Conservation (phyloP, 92 coral and sea anemone genomes). For the Ricordea florida region DNA sequence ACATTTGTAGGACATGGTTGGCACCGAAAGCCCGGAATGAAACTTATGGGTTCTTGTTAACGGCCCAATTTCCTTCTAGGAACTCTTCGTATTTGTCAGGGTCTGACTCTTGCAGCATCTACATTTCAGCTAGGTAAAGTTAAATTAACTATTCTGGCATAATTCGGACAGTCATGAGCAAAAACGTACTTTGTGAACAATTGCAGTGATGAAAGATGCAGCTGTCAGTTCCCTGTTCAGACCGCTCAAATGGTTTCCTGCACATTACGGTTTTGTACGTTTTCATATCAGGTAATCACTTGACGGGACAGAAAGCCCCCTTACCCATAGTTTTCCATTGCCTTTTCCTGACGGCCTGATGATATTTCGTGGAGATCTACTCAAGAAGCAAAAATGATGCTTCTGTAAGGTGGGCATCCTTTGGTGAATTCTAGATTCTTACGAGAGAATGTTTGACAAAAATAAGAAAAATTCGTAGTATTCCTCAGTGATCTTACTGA, state of each 20-base stretch:
- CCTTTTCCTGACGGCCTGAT: no score
- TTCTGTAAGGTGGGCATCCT: no score
- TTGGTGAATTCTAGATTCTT: no score
- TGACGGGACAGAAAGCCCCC: no score
- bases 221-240: constrained; percentile 62
- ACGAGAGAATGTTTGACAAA: no score
- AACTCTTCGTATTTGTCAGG: constrained; percentile 56
- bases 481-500: no score
- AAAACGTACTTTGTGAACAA: constrained; percentile 40
- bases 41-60: constrained; percentile 31
- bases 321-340: no score
- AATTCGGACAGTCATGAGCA: constrained; percentile 47
- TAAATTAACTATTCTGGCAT: constrained; percentile 65
- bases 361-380: no score
- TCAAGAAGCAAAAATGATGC: no score
- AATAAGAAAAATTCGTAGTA: no score
- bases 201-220: constrained; percentile 55
- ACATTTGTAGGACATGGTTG: constrained; percentile 56
- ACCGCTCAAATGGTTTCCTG: constrained; percentile 56
- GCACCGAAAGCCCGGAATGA: constrained; percentile 66
- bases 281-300: constrained; percentile 37
- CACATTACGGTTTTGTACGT: background rate
- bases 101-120: constrained; percentile 22
- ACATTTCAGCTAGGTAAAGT: constrained; percentile 58
- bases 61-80: constrained; percentile 50